These are phyloP conservation scores for Chionomys nivalis DNA, from an alignment of 2,113 vertebrate genomes.

Conservation along the genomic window DNA sequence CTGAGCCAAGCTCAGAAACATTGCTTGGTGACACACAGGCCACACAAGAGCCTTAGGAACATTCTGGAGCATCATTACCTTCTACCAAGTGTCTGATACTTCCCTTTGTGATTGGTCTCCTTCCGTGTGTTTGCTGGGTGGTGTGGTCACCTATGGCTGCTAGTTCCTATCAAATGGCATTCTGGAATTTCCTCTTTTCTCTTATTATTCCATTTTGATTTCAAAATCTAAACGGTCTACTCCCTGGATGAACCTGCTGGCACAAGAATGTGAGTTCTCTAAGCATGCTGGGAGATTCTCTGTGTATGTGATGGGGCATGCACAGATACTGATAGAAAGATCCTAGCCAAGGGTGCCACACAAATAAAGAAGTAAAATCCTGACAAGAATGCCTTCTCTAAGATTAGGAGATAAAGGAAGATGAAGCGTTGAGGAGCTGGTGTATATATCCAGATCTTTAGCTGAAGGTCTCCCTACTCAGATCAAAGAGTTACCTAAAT, in stretches of 20 bases:
- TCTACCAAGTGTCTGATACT: conserved; percentile 67
- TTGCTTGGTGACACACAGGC: conserved; percentile 50
- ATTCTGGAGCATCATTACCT: conserved; percentile 56
- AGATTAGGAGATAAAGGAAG: conserved; percentile 84
- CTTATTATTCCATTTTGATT: conserved; percentile 79
- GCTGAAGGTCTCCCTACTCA: conserved; percentile 77
- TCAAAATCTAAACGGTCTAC: conserved; percentile 79
- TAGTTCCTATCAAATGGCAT: conserved; percentile 81
- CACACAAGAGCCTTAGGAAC: conserved; percentile 62
- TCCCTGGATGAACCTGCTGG: conserved; percentile 82
- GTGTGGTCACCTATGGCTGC: conserved; percentile 77
- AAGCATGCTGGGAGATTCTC: conserved; percentile 82
- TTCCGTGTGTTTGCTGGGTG: conserved; percentile 74
- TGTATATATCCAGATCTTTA: conserved; percentile 80
- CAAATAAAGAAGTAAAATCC: conserved; percentile 80
- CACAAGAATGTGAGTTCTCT: conserved; percentile 80
- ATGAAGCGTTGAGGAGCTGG: conserved; percentile 78
- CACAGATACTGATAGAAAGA: conserved; percentile 80
- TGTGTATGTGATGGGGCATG: conserved; percentile 81
- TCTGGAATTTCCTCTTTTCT: conserved; percentile 68
- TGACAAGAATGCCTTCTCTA: conserved; percentile 83
- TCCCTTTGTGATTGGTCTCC: conserved; percentile 69
- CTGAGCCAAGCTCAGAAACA: neutral
- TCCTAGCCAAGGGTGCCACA: conserved; percentile 77
- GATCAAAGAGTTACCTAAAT: conserved; percentile 79